Conservation (phyloP, 37 sponge, comb jelly and placozoan genomes). For the Dysidea cf. avara region DNA sequence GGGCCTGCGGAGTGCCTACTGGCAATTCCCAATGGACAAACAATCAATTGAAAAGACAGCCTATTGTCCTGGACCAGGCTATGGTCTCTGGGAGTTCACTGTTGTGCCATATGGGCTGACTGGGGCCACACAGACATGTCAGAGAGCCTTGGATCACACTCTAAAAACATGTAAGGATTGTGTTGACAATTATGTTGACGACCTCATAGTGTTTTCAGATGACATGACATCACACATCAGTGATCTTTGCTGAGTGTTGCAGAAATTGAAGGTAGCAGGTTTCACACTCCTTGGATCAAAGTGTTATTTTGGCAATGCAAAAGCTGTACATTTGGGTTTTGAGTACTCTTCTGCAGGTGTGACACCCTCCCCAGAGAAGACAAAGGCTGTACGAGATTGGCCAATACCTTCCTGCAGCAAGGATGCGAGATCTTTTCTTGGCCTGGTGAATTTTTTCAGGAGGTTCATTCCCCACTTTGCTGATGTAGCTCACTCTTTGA, state of each 20-base stretch:
- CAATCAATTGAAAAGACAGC: conserved; percentile 16
- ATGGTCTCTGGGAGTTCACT: conserved; percentile 24
- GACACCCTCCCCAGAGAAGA: not conserved
- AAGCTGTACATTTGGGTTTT: not conserved
- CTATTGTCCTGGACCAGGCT: conserved; percentile 17
- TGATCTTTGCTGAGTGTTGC: conserved; percentile 5
- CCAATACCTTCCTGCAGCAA: not conserved
- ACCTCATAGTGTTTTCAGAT: conserved; percentile 20
- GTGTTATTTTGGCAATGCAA: not conserved
- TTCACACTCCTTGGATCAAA: conserved; percentile 6
- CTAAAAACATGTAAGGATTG: conserved; percentile 12
- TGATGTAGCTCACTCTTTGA: not conserved
- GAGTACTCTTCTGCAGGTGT: not conserved
- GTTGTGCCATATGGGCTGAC: conserved; percentile 19
- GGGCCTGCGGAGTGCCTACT: conserved; percentile 1
- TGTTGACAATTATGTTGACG: conserved; percentile 18
- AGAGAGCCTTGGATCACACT: conserved; percentile 4
- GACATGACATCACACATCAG: conserved; percentile 14
- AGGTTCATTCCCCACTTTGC: conserved; percentile 7
- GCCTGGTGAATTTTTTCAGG: conserved; percentile 1
- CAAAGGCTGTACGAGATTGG: not conserved
- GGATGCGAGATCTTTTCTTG: conserved; percentile 3
- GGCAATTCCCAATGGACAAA: conserved; percentile 15
- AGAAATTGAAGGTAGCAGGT: conserved; percentile 9
- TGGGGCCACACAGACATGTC: conserved; percentile 19